Percentiles rank a stretch among this genome's conserved stretches.
These are phyloP conservation scores for Tenthredo livida DNA, from an alignment of 2,888 invertebrate genomes.

Conservation along the genomic window DNA sequence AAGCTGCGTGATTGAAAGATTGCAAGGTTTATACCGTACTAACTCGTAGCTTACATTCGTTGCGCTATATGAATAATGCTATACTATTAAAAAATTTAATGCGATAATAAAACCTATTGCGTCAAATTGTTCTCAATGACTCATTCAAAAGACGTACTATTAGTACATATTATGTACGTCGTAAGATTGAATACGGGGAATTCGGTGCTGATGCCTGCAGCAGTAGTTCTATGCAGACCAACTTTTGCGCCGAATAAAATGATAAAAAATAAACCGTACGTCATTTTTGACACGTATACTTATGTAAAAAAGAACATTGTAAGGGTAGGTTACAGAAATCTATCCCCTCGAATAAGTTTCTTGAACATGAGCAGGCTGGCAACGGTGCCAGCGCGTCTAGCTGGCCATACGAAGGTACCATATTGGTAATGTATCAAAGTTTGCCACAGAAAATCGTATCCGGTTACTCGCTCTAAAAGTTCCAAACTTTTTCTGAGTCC, in stretches of 20 bases:
- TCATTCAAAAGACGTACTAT: not conserved
- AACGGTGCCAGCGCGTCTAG: conserved; percentile 20
- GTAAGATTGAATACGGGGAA: not conserved
- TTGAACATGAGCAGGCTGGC: conserved; percentile 25
- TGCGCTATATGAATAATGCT: conserved; percentile 24
- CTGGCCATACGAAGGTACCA: conserved; percentile 19
- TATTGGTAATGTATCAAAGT: conserved; percentile 30
- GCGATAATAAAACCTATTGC: conserved; percentile 10
- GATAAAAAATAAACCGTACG: not conserved
- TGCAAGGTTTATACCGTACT: conserved; percentile 29
- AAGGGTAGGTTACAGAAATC: conserved; percentile 9
- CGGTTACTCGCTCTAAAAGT: conserved; percentile 5
- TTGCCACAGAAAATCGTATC: conserved; percentile 27
- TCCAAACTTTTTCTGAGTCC: not conserved
- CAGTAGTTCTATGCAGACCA: not conserved
- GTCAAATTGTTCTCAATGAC: not conserved
- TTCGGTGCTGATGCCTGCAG: not conserved
- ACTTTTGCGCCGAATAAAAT: not conserved
- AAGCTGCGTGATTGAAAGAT: conserved; percentile 37
- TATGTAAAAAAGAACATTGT: not conserved
- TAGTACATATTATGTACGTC: not conserved
- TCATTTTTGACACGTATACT: not conserved
- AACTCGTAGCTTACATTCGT: not conserved
- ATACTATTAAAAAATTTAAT: conserved; percentile 26
- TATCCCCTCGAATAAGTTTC: conserved; percentile 9